These are phyloP conservation scores for Drosophila melanosoma DNA, from an alignment of 2,888 invertebrate species.

Conservation along the genomic window DNA sequence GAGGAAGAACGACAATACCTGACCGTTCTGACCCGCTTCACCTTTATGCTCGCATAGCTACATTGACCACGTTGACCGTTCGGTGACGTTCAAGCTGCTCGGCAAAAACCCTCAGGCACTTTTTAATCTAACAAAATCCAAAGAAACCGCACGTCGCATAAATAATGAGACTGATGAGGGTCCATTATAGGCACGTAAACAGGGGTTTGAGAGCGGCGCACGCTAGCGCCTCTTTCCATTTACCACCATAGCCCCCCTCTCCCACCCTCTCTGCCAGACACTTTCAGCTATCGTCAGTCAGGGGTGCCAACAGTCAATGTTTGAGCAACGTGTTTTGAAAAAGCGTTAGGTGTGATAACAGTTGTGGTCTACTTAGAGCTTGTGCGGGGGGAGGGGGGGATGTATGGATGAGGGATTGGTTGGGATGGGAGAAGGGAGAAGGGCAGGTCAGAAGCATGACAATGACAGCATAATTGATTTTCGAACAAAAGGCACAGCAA, in stretches of 20 bases:
- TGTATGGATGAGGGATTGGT: background rate
- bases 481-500: constrained; percentile 80
- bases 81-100: constrained; percentile 68
- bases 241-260: background rate
- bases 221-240: constrained; percentile 24
- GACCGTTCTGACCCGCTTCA: constrained; percentile 73
- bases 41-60: constrained; percentile 57
- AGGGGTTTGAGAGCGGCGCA: constrained; percentile 44
- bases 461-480: constrained; percentile 81
- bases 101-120: constrained; percentile 80
- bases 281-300: constrained; percentile 21
- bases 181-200: constrained; percentile 81
- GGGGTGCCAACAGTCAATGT: constrained; percentile 76
- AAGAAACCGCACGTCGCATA: constrained; percentile 83
- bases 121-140: constrained; percentile 82
- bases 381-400: background rate
- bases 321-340: constrained; percentile 80
- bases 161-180: constrained; percentile 82
- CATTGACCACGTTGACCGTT: constrained; percentile 77
- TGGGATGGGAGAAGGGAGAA: background rate
- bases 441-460: constrained; percentile 76
- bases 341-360: constrained; percentile 77
- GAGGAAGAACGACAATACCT: constrained; percentile 73
- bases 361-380: constrained; percentile 61
- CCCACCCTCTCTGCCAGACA: background rate